A percentile compares a stretch with the other conserved stretches of the same genome.
Evolutionary conservation across 1,140 invertebrate genomes (phyloP).

Genomic region (Lasioglossum albipes): DNA sequence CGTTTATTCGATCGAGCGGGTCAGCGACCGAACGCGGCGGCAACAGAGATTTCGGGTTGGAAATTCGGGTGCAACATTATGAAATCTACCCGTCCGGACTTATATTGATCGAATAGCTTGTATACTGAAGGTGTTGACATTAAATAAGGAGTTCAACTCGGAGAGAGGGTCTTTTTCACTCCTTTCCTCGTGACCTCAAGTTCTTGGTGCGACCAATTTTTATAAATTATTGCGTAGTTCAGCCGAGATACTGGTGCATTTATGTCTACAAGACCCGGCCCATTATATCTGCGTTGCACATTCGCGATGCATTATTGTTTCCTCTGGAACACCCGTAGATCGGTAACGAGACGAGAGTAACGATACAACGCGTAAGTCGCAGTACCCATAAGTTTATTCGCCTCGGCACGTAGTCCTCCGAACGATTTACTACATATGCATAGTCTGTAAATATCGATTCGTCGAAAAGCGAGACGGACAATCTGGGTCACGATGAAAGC

Average conservation of each 20-base stretch:
- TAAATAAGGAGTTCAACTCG: neutral
- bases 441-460: slow-evolving; percentile 27
- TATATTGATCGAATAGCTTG: too few relatives aligned
- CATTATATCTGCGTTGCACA: too few relatives aligned
- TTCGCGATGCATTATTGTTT: neutral
- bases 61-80: too few relatives aligned
- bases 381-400: too few relatives aligned
- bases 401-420: neutral
- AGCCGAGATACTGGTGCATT: neutral
- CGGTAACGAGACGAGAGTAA: neutral
- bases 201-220: neutral
- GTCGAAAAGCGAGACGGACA: neutral
- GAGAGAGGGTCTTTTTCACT: neutral
- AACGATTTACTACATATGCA: slow-evolving; percentile 12
- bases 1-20: too few relatives aligned
- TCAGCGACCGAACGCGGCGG: too few relatives aligned
- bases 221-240: slow-evolving; percentile 23
- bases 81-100: too few relatives aligned
- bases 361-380: too few relatives aligned
- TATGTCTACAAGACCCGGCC: neutral
- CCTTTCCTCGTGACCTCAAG: neutral
- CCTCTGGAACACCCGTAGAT: too few relatives aligned
- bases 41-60: too few relatives aligned
- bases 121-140: too few relatives aligned
- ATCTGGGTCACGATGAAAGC: slow-evolving; percentile 46